These are phyloP conservation scores for Drosophila setosimentum DNA, from an alignment of 2,888 invertebrate species.

Conservation along the genomic window DNA sequence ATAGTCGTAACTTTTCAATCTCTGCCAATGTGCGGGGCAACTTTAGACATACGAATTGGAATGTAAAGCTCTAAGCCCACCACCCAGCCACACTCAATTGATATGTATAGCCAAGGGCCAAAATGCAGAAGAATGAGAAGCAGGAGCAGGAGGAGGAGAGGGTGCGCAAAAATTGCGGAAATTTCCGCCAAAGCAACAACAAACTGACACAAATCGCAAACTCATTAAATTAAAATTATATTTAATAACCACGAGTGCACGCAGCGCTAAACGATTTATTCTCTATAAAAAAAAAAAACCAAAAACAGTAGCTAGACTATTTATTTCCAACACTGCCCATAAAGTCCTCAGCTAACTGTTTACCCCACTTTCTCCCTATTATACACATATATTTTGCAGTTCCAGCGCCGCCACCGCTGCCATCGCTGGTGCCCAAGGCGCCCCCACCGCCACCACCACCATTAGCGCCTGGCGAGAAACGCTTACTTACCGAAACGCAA, in stretches of 20 bases:
- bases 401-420: slow-evolving; percentile 85
- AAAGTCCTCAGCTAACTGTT: slow-evolving; percentile 35
- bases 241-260: slow-evolving; percentile 76
- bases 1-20: slow-evolving; percentile 75
- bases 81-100: slow-evolving; percentile 54
- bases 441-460: slow-evolving; percentile 91
- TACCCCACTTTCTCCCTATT: slow-evolving; percentile 2
- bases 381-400: slow-evolving; percentile 64
- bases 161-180: slow-evolving; percentile 14
- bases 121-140: not conserved
- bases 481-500: slow-evolving; percentile 87
- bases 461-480: slow-evolving; percentile 86
- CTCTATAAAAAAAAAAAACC: slow-evolving; percentile 28
- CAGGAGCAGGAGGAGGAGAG: not conserved
- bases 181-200: slow-evolving; percentile 60
- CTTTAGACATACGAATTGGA: slow-evolving; percentile 55
- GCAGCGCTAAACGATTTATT: slow-evolving; percentile 77
- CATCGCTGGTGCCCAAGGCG: slow-evolving; percentile 86
- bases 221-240: slow-evolving; percentile 81
- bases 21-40: slow-evolving; percentile 65
- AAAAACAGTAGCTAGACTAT: slow-evolving; percentile 17
- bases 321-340: slow-evolving; percentile 13
- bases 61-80: slow-evolving; percentile 8
- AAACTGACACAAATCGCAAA: slow-evolving; percentile 78
- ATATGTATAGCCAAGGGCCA: slow-evolving; percentile 68